A percentile compares a stretch with the other conserved stretches of the same genome.
phyloP scores from a whole-genome alignment of 1,140 invertebrate genomes.

The Nebria ingens region DNA sequence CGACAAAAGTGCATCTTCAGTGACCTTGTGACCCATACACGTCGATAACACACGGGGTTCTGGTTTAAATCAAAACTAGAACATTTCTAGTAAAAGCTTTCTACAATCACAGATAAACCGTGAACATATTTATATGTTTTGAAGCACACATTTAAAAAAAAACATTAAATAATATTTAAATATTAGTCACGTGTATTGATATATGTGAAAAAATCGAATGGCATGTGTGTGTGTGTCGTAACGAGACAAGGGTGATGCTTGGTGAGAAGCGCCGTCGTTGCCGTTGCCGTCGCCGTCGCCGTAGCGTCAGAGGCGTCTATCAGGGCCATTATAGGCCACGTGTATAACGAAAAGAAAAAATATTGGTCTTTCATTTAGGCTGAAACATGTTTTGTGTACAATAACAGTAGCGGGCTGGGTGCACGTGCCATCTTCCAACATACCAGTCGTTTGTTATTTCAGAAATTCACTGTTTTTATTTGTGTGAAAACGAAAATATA shows the following conservation, averaged over 20 bases:
- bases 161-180: no score
- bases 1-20: not conserved
- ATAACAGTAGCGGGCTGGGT: not conserved
- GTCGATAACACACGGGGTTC: not conserved
- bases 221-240: not conserved
- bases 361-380: slow-evolving; percentile 2
- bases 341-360: not conserved
- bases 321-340: not conserved
- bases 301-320: no score
- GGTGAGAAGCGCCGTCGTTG: no score
- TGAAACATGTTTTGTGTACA: slow-evolving; percentile 1
- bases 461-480: not conserved
- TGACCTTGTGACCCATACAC: not conserved
- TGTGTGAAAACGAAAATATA: no score
- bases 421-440: not conserved
- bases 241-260: no score
- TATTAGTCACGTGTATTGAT: not conserved
- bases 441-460: not conserved
- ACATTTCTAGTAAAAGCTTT: no score
- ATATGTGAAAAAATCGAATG: not conserved
- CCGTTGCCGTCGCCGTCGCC: no score
- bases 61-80: not conserved
- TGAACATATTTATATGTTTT: no score
- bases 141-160: no score
- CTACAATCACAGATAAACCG: no score